phyloP scores from a whole-genome alignment of 2,888 invertebrate genomes.

The Thalpophila matura region DNA sequence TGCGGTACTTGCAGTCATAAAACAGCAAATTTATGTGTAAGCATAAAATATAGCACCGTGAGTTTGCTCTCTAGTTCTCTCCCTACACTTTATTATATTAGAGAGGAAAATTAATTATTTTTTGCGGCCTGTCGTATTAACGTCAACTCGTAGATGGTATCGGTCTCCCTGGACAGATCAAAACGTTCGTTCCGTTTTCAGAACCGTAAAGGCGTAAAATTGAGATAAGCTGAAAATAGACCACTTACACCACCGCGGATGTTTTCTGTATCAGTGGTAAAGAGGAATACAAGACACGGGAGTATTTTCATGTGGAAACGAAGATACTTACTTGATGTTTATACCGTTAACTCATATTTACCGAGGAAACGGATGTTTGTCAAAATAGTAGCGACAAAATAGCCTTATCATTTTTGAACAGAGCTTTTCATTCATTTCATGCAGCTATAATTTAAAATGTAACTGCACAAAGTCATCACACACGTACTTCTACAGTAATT shows the following conservation, averaged over 20 bases:
- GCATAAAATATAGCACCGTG: background rate
- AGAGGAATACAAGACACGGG: constrained; percentile 5
- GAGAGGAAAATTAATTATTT: constrained; percentile 58
- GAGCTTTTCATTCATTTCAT: background rate
- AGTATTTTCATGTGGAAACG: constrained; percentile 18
- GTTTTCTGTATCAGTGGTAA: constrained; percentile 39
- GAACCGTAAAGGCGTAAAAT: constrained; percentile 81
- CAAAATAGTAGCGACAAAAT: background rate
- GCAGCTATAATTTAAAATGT: background rate
- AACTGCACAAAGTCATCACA: background rate
- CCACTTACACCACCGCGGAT: constrained; percentile 52
- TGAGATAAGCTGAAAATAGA: constrained; percentile 79
- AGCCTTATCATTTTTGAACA: background rate
- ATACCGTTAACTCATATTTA: too few relatives aligned
- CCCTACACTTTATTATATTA: constrained; percentile 37
- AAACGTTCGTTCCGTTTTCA: constrained; percentile 81
- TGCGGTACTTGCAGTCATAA: background rate
- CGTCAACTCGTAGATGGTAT: constrained; percentile 83
- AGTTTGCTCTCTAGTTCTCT: background rate
- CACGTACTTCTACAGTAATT: constrained; percentile 15
- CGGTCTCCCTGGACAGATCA: constrained; percentile 80
- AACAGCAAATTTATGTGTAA: background rate
- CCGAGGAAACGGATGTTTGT: too few relatives aligned
- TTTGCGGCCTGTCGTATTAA: constrained; percentile 78
- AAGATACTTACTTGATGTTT: too few relatives aligned